Evolutionary conservation across 2,113 vertebrate species (phyloP), one percentile per base, ranked within the genome.

Genomic region (Rutilus rutilus): DNA sequence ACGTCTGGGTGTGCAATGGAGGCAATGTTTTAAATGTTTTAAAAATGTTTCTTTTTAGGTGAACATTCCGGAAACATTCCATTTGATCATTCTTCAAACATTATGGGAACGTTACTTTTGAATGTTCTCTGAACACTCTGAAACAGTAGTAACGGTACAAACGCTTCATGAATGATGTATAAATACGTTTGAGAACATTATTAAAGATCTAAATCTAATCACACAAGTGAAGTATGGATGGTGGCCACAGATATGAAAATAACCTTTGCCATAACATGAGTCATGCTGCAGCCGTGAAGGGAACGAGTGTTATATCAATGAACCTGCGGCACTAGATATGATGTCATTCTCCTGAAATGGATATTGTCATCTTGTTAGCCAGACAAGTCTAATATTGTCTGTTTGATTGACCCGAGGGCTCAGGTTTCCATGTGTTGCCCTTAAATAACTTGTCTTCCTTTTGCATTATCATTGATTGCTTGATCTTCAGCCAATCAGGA

Each of bases 261-360:
- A 89, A 81, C 67, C 45, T 85, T 83, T 87, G 86, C 64, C 86
- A 77, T 87, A 39, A 85, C 83, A 87, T 85, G 88, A 89, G 62
- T 85, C 83, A 89, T 50, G 27, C 82, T 85, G 78, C 83, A 50
- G 69, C 75, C 69, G 45, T 85, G 86, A 89, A 89, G 79, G 86
- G 64, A 82, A 14, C 71, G 39, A 86, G 83, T 78, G 84, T 87
- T 85, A 81, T 71, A 57, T 86, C 62, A 67, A 82, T 60, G 65
- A 87, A 87, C 88, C 78, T 85, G 85, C 83, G 27, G 80, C 87
- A 54, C 84, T 74, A 67, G 65, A 73, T 57, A 39, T 83, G 79
- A 67, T 83, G 78, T 73, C 88, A 87, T 78, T 65, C 77, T 80
- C 78, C 65, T 85, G 86, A 85, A 89, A 89, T 85, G 82, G 83